Evolutionary conservation across 2,113 vertebrate genomes (phyloP).

Genomic region (Sinocyclocheilus rhinocerous): DNA sequence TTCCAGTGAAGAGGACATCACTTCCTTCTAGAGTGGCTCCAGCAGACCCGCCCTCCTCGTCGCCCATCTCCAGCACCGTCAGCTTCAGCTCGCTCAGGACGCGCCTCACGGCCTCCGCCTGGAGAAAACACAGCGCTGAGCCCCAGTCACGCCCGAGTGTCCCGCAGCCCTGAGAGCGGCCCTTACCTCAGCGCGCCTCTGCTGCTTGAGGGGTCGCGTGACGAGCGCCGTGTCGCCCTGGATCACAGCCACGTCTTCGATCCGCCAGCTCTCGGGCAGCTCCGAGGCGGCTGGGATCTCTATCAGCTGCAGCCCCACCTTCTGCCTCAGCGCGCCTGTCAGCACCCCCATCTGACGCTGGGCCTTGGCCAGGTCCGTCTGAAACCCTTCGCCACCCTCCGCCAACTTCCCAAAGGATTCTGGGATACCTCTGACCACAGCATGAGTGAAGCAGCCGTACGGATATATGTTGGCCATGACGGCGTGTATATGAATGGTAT

Average conservation of each 20-base stretch:
- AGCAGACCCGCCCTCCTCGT: constrained; percentile 69
- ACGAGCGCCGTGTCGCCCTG: constrained; percentile 88
- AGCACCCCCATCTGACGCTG: constrained; percentile 89
- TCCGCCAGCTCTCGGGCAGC: constrained; percentile 83
- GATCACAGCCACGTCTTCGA: constrained; percentile 87
- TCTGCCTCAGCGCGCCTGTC: constrained; percentile 87
- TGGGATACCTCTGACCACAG: constrained; percentile 84
- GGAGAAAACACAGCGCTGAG: neutral
- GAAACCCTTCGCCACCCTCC: constrained; percentile 53
- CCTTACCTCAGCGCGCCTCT: constrained; percentile 83
- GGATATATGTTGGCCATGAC: constrained; percentile 74
- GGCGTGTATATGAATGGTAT: neutral
- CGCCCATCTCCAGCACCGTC: constrained; percentile 80
- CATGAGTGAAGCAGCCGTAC: constrained; percentile 86
- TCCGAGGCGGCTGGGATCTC: constrained; percentile 83
- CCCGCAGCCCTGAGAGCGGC: neutral
- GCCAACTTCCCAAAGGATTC: constrained; percentile 73
- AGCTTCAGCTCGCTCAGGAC: constrained; percentile 85
- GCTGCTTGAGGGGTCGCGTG: constrained; percentile 82
- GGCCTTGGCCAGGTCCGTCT: constrained; percentile 83
- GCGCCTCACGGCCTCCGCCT: constrained; percentile 82
- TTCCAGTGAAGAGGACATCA: constrained; percentile 88
- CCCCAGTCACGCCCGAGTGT: neutral
- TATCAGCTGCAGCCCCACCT: constrained; percentile 89
- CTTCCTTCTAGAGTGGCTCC: constrained; percentile 88